phyloP scores from a whole-genome alignment of 2,888 invertebrate species.

The Lutraria lutraria region DNA sequence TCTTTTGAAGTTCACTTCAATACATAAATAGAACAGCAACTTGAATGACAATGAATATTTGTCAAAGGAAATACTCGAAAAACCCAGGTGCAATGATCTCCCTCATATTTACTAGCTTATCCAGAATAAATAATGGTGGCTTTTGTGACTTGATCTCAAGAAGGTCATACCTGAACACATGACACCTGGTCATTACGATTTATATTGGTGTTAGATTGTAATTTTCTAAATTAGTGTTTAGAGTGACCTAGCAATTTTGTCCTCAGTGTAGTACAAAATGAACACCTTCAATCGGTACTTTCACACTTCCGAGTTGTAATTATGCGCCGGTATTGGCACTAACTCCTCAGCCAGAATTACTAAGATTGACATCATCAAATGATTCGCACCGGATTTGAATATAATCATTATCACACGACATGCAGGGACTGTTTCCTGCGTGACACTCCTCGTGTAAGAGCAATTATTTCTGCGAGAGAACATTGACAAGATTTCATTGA shows the following conservation, averaged over 20 bases:
- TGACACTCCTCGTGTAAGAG: conserved; percentile 19
- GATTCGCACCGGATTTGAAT: conserved; percentile 1
- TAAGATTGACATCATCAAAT: background rate
- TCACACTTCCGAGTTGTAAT: background rate
- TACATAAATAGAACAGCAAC: background rate
- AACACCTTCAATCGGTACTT: background rate
- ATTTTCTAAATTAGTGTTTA: background rate
- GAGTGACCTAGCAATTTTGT: conserved; percentile 21
- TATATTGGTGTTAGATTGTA: conserved; percentile 10
- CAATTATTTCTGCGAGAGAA: conserved; percentile 12
- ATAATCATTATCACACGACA: conserved; percentile 13
- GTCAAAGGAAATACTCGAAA: conserved; percentile 21
- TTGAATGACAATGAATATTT: conserved; percentile 22
- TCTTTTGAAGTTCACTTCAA: conserved; percentile 16
- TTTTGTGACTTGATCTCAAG: background rate
- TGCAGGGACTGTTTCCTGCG: conserved; percentile 13
- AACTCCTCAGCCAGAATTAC: conserved; percentile 10
- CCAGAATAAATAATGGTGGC: conserved; percentile 19
- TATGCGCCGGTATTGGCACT: background rate
- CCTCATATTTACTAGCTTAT: conserved; percentile 23
- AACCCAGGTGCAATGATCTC: conserved; percentile 21
- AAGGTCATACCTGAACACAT: background rate
- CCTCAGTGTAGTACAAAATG: background rate
- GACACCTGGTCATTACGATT: conserved; percentile 20
- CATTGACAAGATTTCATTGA: conserved; percentile 26